These are phyloP conservation scores for Streptopelia turtur DNA, from an alignment of 2,797 vertebrate species.

Conservation along the genomic window DNA sequence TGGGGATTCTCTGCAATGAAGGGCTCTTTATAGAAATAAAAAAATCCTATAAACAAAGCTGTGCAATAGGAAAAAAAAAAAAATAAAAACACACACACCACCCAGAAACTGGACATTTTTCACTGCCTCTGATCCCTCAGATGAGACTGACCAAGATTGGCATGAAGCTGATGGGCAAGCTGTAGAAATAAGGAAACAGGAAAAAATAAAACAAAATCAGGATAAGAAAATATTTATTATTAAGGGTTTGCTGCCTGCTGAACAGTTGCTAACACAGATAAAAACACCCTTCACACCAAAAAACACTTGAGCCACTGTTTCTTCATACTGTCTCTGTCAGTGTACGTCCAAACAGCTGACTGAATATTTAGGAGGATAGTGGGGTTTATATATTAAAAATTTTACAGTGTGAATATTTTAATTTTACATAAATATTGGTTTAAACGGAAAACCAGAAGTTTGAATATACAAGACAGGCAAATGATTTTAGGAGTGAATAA, in stretches of 20 bases:
- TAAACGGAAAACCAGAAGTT: slow-evolving; percentile 45
- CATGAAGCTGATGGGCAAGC: neutral
- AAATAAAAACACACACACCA: neutral
- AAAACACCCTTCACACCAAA: slow-evolving; percentile 38
- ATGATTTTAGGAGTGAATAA: slow-evolving; percentile 48
- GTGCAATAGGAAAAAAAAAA: neutral
- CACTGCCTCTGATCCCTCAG: neutral
- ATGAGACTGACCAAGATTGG: neutral
- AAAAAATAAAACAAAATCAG: slow-evolving; percentile 53
- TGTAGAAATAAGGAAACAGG: slow-evolving; percentile 41
- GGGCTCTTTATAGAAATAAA: slow-evolving; percentile 13
- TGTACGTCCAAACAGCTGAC: slow-evolving; percentile 20
- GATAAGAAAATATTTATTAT: slow-evolving; percentile 57
- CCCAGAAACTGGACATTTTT: neutral
- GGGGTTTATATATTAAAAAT: slow-evolving; percentile 43
- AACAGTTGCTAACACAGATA: slow-evolving; percentile 19
- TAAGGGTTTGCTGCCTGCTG: neutral
- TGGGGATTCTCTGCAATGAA: neutral
- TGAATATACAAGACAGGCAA: slow-evolving; percentile 12
- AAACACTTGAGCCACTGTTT: slow-evolving; percentile 48
- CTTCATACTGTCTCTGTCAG: slow-evolving; percentile 18
- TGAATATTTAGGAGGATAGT: slow-evolving; percentile 38
- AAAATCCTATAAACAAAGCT: slow-evolving; percentile 9
- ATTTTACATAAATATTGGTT: slow-evolving; percentile 66
- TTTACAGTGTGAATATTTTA: slow-evolving; percentile 56